Evolutionary conservation across 2,797 vertebrate species (phyloP), one percentile per base, ranked within the genome.

Genomic region (Neopelma chrysocephalum): DNA sequence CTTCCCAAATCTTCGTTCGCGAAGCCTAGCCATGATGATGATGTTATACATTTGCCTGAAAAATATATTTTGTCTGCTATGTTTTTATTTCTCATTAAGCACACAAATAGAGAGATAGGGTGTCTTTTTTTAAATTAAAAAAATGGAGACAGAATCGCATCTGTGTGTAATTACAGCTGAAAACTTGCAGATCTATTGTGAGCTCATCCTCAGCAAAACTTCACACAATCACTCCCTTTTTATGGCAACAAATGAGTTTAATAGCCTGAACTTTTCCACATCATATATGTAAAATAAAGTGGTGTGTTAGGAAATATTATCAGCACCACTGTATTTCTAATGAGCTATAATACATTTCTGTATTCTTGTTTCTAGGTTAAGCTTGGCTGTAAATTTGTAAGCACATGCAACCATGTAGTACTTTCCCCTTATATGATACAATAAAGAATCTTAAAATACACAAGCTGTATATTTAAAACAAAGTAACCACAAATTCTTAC

Each of bases 171-270:
- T 92, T 89, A 94, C 2, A 53, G 82, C 31, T 68, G 43, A 90
- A 95, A 95, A 89, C 69, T 57, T 82, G 82, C 45, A 81, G 42
- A 83, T 70, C 79, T 70, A 84, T 83, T 94, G 79, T 82, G 61
- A 90, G 80, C 38, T 91, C 80, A 87, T 89, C 65, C 36, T 94
- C 53, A 75, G 48, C 40, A 87, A 82, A 94, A 90, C 85, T 58
- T 82, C 82, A 92, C 42, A 88, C 27, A 91, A 82, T 78, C 65
- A 78, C 32, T 20, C 61, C 15, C 25, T 72, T 90, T 57, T 65
- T 65, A 54, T 75, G 69, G 79, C 85, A 96, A 83, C 22, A 92
- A 83, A 71, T 53, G 20, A 82, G 16, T 90, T 94, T 92, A 89
- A 90, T 45, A 87, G 77, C 47, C 43, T 76, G 69, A 51, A 83